Percentiles rank a stretch among this genome's conserved stretches.
These are phyloP conservation scores for Eumeta japonica DNA, from an alignment of 1,140 invertebrate species.

Conservation along the genomic window DNA sequence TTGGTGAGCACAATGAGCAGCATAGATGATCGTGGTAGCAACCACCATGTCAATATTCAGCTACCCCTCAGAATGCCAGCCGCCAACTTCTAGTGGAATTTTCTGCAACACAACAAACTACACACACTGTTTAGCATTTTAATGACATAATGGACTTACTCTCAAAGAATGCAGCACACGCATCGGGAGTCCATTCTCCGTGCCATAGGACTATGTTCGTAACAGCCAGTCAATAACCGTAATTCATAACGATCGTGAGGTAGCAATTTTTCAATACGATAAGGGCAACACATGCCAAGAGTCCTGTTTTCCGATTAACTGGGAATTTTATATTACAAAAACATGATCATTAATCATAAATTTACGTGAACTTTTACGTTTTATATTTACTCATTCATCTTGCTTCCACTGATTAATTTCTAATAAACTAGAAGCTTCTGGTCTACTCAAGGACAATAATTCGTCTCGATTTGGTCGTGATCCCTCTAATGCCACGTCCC, in stretches of 20 bases:
- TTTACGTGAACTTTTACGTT: conserved; percentile 2
- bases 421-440: neutral
- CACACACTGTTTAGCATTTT: too few species aligned
- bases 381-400: conserved; percentile 5
- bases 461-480: conserved; percentile 1
- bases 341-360: conserved; percentile 9
- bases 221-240: conserved; percentile 6
- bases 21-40: too few species aligned
- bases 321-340: conserved; percentile 11
- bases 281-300: conserved; percentile 9
- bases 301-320: conserved; percentile 12
- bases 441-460: neutral
- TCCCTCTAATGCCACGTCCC: conserved; percentile 6
- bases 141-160: conserved; percentile 5
- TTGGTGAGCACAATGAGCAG: too few species aligned
- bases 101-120: too few species aligned
- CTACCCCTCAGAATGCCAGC: too few species aligned
- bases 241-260: conserved; percentile 8
- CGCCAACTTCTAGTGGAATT: too few species aligned
- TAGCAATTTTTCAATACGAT: conserved; percentile 5
- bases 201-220: conserved; percentile 11
- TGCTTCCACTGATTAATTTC: neutral
- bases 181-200: conserved; percentile 11
- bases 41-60: too few species aligned
- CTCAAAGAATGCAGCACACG: conserved; percentile 13